Conservation (phyloP, 2,113 vertebrate genomes). For the Rhineura floridana region DNA sequence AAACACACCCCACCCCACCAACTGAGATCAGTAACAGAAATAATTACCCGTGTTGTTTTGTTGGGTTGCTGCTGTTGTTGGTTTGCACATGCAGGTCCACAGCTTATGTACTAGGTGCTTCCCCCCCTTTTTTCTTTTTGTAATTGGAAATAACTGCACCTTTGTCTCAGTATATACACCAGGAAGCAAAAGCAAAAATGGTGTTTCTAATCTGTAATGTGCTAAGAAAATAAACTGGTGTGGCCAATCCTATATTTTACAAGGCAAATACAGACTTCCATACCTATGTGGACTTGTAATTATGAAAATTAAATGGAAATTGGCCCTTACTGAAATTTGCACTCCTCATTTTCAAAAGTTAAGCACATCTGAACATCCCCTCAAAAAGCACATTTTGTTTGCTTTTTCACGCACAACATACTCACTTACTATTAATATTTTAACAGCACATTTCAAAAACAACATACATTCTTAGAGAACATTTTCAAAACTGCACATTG, state of each 20-base stretch:
- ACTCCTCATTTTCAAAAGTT: not conserved
- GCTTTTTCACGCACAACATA: not conserved
- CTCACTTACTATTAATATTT: constrained; percentile 5
- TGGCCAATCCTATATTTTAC: not conserved
- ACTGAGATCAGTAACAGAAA: not conserved
- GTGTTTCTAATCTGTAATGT: not conserved
- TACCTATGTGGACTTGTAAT: not conserved
- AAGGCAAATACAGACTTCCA: not conserved
- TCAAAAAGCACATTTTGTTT: not conserved
- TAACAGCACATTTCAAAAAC: constrained; percentile 9
- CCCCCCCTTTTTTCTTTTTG: too few relatives aligned
- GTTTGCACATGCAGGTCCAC: not conserved
- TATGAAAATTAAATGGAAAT: not conserved
- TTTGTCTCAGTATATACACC: not conserved
- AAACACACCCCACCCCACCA: too few relatives aligned
- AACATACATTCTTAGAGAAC: not conserved
- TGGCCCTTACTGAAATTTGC: not conserved
- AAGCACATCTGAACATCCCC: not conserved
- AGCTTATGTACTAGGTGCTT: not conserved
- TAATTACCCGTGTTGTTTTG: not conserved
- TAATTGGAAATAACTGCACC: not conserved
- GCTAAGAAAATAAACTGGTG: not conserved
- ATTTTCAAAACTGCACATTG: not conserved
- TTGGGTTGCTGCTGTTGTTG: not conserved
- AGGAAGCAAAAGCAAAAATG: not conserved